Percentiles rank a stretch among this genome's conserved stretches.
These are phyloP conservation scores for Beaufortia kweichowensis DNA, from an alignment of 2,113 vertebrate genomes.

Conservation along the genomic window DNA sequence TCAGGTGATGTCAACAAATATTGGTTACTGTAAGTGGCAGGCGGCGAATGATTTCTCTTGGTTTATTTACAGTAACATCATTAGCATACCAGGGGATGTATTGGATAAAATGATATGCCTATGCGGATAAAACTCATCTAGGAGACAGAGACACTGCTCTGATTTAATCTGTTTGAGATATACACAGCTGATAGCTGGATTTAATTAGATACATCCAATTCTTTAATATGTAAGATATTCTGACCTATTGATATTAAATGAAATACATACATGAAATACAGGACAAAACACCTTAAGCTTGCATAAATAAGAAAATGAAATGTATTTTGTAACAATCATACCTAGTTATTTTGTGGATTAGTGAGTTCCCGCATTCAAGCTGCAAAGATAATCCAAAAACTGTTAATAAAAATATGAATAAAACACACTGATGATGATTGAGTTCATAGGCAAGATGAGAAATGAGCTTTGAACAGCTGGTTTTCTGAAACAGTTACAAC, in stretches of 20 bases:
- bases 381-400: not conserved
- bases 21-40: constrained; percentile 75
- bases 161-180: constrained; percentile 32
- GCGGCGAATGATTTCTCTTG: constrained; percentile 75
- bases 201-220: constrained; percentile 13
- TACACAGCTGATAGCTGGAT: constrained; percentile 13
- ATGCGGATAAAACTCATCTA: constrained; percentile 30
- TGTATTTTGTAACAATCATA: not conserved
- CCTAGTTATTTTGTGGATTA: not conserved
- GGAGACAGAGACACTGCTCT: constrained; percentile 28
- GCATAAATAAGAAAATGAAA: not conserved
- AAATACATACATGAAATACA: not conserved
- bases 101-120: constrained; percentile 62
- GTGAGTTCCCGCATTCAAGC: not conserved
- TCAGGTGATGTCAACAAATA: constrained; percentile 73
- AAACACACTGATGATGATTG: not conserved
- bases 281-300: not conserved
- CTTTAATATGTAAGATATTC: not conserved
- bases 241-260: not conserved
- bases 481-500: too few relatives aligned
- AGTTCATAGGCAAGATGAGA: not conserved
- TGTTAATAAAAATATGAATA: too few relatives aligned
- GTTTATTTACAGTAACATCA: constrained; percentile 64
- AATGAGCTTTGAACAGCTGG: not conserved
- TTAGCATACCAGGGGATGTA: constrained; percentile 68